Conservation (phyloP, 1,140 invertebrate genomes). For the Ceratina japonica region DNA sequence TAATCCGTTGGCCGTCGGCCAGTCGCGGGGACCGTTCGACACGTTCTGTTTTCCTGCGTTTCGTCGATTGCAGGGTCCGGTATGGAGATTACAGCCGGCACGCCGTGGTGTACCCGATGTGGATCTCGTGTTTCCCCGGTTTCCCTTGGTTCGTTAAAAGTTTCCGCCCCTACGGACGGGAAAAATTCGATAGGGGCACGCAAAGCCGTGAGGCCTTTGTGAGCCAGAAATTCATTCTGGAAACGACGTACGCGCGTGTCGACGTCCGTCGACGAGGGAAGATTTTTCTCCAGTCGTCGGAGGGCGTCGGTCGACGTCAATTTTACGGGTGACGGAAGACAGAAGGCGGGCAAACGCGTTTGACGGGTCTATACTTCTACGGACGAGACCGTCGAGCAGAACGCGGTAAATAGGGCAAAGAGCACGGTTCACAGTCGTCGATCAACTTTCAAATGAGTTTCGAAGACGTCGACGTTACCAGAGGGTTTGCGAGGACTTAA, state of each 20-base stretch:
- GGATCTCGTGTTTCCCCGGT: slow-evolving; percentile 37
- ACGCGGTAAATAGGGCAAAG: too few species aligned
- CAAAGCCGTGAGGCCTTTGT: slow-evolving; percentile 2
- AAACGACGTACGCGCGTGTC: background rate
- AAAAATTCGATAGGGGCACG: slow-evolving; percentile 21
- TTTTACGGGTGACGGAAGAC: background rate
- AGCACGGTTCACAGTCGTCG: too few species aligned
- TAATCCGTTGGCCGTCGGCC: slow-evolving; percentile 46
- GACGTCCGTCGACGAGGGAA: background rate
- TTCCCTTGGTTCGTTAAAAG: slow-evolving; percentile 44
- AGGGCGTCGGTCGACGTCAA: background rate
- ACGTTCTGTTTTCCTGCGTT: slow-evolving; percentile 52
- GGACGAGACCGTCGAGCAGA: too few species aligned
- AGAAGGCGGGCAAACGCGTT: too few species aligned
- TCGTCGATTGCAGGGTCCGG: slow-evolving; percentile 5
- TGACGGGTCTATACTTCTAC: too few species aligned
- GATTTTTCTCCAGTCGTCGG: background rate
- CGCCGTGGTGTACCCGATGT: slow-evolving; percentile 15
- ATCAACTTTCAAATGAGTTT: too few species aligned
- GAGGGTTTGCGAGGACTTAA: too few species aligned
- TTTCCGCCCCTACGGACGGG: slow-evolving; percentile 1
- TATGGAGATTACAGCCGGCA: slow-evolving; percentile 29
- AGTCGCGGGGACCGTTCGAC: slow-evolving; percentile 28
- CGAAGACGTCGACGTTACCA: too few species aligned
- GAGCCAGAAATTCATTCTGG: slow-evolving; percentile 22